Evolutionary conservation across 2,797 vertebrate genomes (phyloP).

Genomic region (Adelosebastes latens): DNA sequence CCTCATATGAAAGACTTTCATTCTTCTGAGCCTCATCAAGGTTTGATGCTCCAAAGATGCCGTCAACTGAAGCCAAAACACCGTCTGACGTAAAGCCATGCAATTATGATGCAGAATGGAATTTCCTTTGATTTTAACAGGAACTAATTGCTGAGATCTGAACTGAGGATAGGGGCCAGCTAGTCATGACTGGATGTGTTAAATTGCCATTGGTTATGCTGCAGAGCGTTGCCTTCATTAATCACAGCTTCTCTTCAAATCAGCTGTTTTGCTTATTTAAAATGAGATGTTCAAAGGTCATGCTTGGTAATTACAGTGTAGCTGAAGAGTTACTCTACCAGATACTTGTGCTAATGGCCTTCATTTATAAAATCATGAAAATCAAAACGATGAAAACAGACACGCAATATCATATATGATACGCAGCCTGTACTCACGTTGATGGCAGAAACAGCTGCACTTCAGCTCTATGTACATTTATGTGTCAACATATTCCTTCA

Average conservation of each 20-base stretch:
- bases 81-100: constrained; percentile 54
- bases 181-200: constrained; percentile 18
- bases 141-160: constrained; percentile 57
- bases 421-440: neutral
- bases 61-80: constrained; percentile 37
- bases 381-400: neutral
- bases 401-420: neutral
- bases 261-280: constrained; percentile 35
- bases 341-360: constrained; percentile 14
- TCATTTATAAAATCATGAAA: constrained; percentile 1
- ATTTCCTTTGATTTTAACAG: constrained; percentile 55
- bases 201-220: constrained; percentile 38
- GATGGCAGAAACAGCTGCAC: neutral
- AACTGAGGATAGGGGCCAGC: constrained; percentile 2
- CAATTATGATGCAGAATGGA: constrained; percentile 47
- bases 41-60: constrained; percentile 34
- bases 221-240: constrained; percentile 37
- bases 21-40: constrained; percentile 31
- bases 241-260: constrained; percentile 40
- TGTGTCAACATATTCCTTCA: constrained; percentile 29
- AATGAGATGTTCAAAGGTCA: constrained; percentile 39
- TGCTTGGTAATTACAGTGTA: constrained; percentile 34
- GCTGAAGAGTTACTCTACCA: neutral
- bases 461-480: constrained; percentile 6
- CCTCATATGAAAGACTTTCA: constrained; percentile 2